Conservation (phyloP, 1,140 invertebrate species). For the Pseudomyrmex sp. region DNA sequence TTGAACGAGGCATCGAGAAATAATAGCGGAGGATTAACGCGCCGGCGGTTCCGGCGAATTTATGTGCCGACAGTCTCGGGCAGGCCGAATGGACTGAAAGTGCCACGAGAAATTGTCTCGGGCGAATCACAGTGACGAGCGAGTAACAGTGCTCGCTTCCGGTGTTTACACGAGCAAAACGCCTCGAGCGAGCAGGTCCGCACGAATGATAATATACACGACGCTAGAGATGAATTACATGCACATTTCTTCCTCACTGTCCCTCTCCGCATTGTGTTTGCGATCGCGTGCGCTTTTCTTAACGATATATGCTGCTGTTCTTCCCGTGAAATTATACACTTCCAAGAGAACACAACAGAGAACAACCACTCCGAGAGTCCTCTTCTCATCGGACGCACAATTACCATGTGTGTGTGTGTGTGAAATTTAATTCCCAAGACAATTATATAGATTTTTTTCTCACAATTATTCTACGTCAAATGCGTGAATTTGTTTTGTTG, state of each 20-base stretch:
- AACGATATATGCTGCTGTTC: too few species aligned
- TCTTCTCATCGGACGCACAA: too few species aligned
- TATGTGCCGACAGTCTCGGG: slow-evolving; percentile 16
- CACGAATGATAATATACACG: slow-evolving; percentile 68
- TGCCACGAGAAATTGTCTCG: slow-evolving; percentile 41
- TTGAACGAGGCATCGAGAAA: slow-evolving; percentile 9
- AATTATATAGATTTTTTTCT: too few species aligned
- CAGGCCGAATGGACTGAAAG: slow-evolving; percentile 29
- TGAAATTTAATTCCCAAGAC: too few species aligned
- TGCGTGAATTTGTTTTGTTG: too few species aligned
- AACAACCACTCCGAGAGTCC: neutral
- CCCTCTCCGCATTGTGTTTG: slow-evolving; percentile 22
- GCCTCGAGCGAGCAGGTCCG: slow-evolving; percentile 26
- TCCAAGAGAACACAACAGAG: neutral
- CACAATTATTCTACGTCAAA: too few species aligned
- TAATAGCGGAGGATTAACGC: slow-evolving; percentile 6
- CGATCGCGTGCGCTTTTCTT: slow-evolving; percentile 49
- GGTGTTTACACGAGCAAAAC: slow-evolving; percentile 64
- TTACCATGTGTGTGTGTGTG: too few species aligned
- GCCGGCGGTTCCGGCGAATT: neutral
- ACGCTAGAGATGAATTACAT: slow-evolving; percentile 67
- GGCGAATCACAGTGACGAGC: slow-evolving; percentile 22
- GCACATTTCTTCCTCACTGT: slow-evolving; percentile 21
- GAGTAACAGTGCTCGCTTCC: slow-evolving; percentile 60
- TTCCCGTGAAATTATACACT: too few species aligned